A percentile compares a stretch with the other conserved stretches of the same genome.
These are phyloP conservation scores for Cephus pygmeus DNA, from an alignment of 2,888 invertebrate species.

Conservation along the genomic window DNA sequence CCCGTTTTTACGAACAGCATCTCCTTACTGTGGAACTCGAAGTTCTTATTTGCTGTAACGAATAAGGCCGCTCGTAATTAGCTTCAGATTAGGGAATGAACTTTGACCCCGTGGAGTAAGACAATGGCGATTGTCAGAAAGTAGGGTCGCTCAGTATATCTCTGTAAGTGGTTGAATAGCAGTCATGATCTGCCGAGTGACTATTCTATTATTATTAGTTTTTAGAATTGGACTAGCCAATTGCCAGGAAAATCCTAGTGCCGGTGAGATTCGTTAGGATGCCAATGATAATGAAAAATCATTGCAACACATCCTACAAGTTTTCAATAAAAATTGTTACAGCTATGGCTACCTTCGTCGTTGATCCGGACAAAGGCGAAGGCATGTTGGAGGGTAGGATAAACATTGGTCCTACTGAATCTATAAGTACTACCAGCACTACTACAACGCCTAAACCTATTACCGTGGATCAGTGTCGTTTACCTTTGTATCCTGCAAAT, in stretches of 20 bases:
- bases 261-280: background rate
- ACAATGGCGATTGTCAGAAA: background rate
- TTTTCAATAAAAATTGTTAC: slow-evolving; percentile 1
- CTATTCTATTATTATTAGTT: background rate
- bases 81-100: background rate
- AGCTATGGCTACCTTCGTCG: slow-evolving; percentile 18
- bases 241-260: background rate
- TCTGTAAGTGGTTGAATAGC: background rate
- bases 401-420: background rate
- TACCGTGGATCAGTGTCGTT: slow-evolving; percentile 65
- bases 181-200: background rate
- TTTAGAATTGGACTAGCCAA: background rate
- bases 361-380: no score
- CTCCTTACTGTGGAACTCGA: background rate
- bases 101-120: background rate
- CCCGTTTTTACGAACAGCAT: background rate
- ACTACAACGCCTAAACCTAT: slow-evolving; percentile 45
- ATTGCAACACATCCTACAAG: background rate
- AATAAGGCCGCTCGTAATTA: background rate
- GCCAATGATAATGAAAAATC: background rate
- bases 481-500: slow-evolving; percentile 68
- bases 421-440: background rate
- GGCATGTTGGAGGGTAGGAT: slow-evolving; percentile 12
- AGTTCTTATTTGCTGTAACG: background rate
- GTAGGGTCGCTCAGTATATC: background rate